Evolutionary conservation across 1,140 invertebrate species (phyloP).

Genomic region (Acyrthosiphon pisum): DNA sequence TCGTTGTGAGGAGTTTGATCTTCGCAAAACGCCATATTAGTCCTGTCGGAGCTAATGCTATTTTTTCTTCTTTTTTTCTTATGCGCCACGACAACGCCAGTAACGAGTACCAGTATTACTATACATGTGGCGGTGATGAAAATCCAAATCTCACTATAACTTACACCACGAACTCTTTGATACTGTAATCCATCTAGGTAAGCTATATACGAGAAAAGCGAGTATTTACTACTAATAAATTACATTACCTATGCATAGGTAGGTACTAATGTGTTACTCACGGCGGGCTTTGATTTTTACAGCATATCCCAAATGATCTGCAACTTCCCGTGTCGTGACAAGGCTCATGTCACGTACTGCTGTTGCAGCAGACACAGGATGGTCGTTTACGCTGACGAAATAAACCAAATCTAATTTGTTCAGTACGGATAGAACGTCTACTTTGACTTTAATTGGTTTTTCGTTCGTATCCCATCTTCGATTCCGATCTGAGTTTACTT

Average conservation of each 20-base stretch:
- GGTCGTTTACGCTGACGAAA: conserved; percentile 77
- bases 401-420: conserved; percentile 71
- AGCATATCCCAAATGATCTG: conserved; percentile 74
- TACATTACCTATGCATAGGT: not conserved
- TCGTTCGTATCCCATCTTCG: conserved; percentile 33
- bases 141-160: not conserved
- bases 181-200: conserved; percentile 13
- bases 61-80: conserved; percentile 47
- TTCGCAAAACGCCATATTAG: conserved; percentile 15
- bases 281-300: conserved; percentile 84
- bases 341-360: conserved; percentile 81
- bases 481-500: conserved; percentile 25
- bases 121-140: not conserved
- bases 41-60: not conserved
- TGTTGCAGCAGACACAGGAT: conserved; percentile 77
- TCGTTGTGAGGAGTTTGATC: not conserved
- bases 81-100: not conserved
- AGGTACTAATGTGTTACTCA: conserved; percentile 63
- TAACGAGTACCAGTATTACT: not conserved
- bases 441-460: conserved; percentile 14
- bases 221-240: not conserved
- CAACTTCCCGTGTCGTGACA: conserved; percentile 76
- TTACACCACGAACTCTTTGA: not conserved
- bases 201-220: not conserved
- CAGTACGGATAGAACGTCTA: not conserved